Evolutionary conservation across 2,888 invertebrate genomes (phyloP), one percentile per base, ranked within the genome.

Genomic region (Melipona beecheii): DNA sequence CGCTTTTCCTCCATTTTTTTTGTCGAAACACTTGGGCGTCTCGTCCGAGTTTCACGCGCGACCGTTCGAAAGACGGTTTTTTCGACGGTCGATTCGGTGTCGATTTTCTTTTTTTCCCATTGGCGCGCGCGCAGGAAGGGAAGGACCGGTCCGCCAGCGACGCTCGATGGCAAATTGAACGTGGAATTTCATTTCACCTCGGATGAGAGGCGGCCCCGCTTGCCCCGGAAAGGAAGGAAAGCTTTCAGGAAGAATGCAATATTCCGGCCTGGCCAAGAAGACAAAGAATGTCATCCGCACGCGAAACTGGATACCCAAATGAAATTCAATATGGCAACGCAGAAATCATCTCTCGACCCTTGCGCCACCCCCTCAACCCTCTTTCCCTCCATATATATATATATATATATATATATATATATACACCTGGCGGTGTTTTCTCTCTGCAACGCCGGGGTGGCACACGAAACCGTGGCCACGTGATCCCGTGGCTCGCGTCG

Each of bases 141-240:
- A 31, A 19, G 60, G 60, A 60, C 69, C 78, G 43, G 85, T 84
- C 87, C 84, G 81, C 43, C 81, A 85, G 83, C 81, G 77, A 80
- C 84, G 81, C 82, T 74, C 81, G 86, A 82, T 87, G 79, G 89
- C 88, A 91, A 91, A 91, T 91, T 89, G 89, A 84, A 86, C 81
- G 86, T 87, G 90, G 91, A 92, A 92, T 92, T 92, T 92, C 91
- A 92, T 92, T 91, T 91, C 86, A 87, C 86, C 64, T 43, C 85
- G 88, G 86, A 88, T 87, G 85, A 86, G 88, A 90, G 84, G 83
- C 75, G 66, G 79, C 81, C 69, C 73, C 77, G 78, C 43, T 43
- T 73, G 36, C 76, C 70, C 76, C 72, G 82, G 85, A 85, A 85
- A 87, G 81, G 83, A 86, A 86, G 86, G 87, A 84, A 84, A 87